Evolutionary conservation across 2,113 vertebrate species (phyloP).

Genomic region (Morone chrysops): DNA sequence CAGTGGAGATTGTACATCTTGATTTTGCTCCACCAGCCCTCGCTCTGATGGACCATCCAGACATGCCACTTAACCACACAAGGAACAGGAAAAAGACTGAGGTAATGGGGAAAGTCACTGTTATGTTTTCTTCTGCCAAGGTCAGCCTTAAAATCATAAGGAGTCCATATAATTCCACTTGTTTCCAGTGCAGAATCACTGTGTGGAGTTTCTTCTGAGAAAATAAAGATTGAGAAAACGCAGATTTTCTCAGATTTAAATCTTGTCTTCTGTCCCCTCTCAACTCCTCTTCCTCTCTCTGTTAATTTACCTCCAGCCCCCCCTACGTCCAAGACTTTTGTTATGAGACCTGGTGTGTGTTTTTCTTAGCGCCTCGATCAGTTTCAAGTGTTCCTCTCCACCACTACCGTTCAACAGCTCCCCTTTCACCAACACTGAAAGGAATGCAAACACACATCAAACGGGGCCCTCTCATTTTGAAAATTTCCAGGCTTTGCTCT

Average conservation of each 20-base stretch:
- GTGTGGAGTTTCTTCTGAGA: neutral
- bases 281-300: constrained; percentile 30
- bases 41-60: constrained; percentile 30
- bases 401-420: constrained; percentile 77
- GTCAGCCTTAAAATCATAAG: constrained; percentile 26
- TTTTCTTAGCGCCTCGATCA: constrained; percentile 77
- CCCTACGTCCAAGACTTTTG: constrained; percentile 58
- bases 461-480: constrained; percentile 72
- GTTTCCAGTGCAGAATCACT: neutral
- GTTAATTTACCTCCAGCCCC: constrained; percentile 49
- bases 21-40: constrained; percentile 24
- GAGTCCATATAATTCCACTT: neutral
- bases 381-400: constrained; percentile 76
- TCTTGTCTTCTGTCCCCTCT: constrained; percentile 4
- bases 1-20: constrained; percentile 13
- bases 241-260: constrained; percentile 2
- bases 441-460: constrained; percentile 86
- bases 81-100: constrained; percentile 54
- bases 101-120: constrained; percentile 49
- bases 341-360: constrained; percentile 75
- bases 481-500: constrained; percentile 75
- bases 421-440: constrained; percentile 79
- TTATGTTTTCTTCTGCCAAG: constrained; percentile 13
- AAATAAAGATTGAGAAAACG: neutral
- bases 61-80: constrained; percentile 48